phyloP scores from a whole-genome alignment of 2,888 invertebrate genomes.

The Electrophaes corylata region DNA sequence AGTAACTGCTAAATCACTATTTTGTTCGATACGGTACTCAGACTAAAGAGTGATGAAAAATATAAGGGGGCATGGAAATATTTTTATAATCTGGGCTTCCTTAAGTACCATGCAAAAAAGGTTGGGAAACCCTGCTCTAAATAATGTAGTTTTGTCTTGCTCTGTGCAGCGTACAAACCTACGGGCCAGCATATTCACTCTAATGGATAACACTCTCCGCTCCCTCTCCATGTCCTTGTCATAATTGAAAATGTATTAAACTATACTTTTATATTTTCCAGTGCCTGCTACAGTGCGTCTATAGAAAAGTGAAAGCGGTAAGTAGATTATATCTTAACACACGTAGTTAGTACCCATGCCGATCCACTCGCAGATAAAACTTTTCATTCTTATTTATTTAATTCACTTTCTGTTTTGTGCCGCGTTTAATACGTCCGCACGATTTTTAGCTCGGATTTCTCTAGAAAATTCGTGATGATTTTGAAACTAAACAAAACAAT shows the following conservation, averaged over 20 bases:
- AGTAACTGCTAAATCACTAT: too few relatives aligned
- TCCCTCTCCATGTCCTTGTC: too few relatives aligned
- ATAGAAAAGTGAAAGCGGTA: constrained; percentile 91
- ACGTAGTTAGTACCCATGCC: constrained; percentile 11
- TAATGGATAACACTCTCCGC: too few relatives aligned
- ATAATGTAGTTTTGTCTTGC: too few relatives aligned
- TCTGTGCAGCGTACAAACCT: too few relatives aligned
- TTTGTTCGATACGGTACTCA: too few relatives aligned
- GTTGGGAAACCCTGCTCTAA: too few relatives aligned
- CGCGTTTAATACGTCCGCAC: not conserved
- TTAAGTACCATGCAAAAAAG: too few relatives aligned
- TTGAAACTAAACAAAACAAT: not conserved
- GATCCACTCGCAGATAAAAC: constrained; percentile 13
- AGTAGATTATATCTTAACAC: constrained; percentile 59
- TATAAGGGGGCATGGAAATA: too few relatives aligned
- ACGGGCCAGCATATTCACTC: too few relatives aligned
- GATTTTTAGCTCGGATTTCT: not conserved
- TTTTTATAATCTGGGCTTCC: too few relatives aligned
- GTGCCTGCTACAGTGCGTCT: constrained; percentile 92
- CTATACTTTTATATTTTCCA: constrained; percentile 66
- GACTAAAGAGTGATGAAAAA: too few relatives aligned
- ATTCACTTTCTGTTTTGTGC: constrained; percentile 18
- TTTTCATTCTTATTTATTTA: not conserved
- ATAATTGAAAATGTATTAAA: constrained; percentile 2
- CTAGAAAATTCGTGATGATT: not conserved